Evolutionary conservation across 2,113 vertebrate genomes (phyloP), one percentile per base, ranked within the genome.

Genomic region (Dipodomys ordii): DNA sequence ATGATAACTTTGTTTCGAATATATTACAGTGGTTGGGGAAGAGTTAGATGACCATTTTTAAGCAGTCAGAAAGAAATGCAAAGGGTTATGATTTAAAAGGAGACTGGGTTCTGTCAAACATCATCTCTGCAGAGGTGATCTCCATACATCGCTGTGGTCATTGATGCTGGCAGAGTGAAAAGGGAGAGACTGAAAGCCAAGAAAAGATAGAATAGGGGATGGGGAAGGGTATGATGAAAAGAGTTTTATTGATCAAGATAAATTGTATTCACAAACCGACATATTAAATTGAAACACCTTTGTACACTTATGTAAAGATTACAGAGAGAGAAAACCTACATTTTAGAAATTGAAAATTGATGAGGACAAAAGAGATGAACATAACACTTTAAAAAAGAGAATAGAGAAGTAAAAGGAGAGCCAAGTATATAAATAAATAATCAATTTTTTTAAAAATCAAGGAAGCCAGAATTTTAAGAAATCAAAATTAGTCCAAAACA

Each of bases 401-500:
- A 7, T 35, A 35, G 9, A 87, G 30, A 46, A 4, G 2, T 4
- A 49, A 23, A 12, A 32, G 64, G 39, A 94, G 67, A 69, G 65
- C 23, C 35, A 35, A 49, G 6, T 22, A 72, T 88, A 39, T 89
- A 30, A 93, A 81, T 44, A 81, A 49, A 49, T 49, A 49, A 49
- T 9, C 39, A 39, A 39, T 4, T 39, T 39, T 39, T 39, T 49
- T 16, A 28, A n/a, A n/a, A 84, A 72, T n/a, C 32, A 57, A 67
- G 10, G 3, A 92, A 91, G 23, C n/a, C 30, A 85, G 69, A 84
- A 69, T 69, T 77, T 91, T 3, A 93, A 81, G 65, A 65, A 85
- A 72, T 11, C 32, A 60, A 88, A 85, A 82, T 74, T n/a, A 79
- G 16, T 77, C 16, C 27, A 11, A 8, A 65, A 16, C 25, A 15